Conservation (phyloP, 2,888 invertebrate species). For the Lasioglossum zephyrum region DNA sequence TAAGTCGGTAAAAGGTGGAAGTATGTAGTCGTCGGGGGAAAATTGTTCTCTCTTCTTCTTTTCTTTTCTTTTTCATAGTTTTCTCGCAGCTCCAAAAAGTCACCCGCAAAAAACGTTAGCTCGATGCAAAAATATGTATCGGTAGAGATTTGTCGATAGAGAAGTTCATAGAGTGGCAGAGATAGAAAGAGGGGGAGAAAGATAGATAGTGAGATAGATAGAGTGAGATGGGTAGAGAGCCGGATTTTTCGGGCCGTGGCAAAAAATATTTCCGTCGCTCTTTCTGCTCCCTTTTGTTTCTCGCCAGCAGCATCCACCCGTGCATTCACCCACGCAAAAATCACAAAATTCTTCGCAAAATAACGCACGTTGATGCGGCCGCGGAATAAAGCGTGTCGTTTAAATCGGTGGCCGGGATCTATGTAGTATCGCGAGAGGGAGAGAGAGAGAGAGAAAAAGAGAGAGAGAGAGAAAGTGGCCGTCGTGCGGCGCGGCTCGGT, state of each 20-base stretch:
- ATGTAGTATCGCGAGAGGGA: neutral
- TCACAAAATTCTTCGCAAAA: constrained; percentile 69
- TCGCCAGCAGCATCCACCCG: constrained; percentile 71
- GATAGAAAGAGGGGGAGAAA: neutral
- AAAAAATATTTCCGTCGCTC: constrained; percentile 41
- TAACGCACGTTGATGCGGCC: constrained; percentile 45
- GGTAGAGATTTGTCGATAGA: constrained; percentile 13
- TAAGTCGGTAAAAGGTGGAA: constrained; percentile 54
- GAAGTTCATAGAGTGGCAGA: neutral
- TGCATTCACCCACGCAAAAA: constrained; percentile 74
- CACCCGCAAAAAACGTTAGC: constrained; percentile 72
- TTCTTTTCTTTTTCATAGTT: neutral
- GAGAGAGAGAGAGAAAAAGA: neutral
- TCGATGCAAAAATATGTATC: constrained; percentile 62
- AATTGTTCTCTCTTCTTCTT: constrained; percentile 28
- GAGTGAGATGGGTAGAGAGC: constrained; percentile 19
- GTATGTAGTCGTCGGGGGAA: constrained; percentile 43
- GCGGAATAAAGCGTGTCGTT: constrained; percentile 44
- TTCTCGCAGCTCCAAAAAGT: constrained; percentile 70
- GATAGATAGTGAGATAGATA: neutral
- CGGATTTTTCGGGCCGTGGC: constrained; percentile 7
- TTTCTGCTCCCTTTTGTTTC: constrained; percentile 30
- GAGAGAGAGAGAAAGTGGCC: constrained; percentile 28
- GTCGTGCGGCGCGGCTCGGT: constrained; percentile 7
- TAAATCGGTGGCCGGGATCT: constrained; percentile 22